A percentile compares a stretch with the other conserved stretches of the same genome.
phyloP scores from a whole-genome alignment of 2,113 vertebrate species.

The Colossoma macropomum region DNA sequence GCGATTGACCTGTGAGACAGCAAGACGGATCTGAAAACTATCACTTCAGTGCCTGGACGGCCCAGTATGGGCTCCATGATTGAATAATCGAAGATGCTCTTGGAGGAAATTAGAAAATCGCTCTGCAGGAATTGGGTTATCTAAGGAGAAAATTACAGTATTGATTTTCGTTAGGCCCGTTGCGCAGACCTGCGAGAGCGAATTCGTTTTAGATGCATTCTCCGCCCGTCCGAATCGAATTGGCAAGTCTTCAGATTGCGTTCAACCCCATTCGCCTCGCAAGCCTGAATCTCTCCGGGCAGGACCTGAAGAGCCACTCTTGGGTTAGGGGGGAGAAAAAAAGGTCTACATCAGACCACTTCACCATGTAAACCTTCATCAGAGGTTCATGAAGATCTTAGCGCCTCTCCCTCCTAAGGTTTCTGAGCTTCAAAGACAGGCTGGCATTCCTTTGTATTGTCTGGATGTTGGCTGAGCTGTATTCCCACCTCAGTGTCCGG shows the following conservation, averaged over 20 bases:
- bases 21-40: conserved; percentile 67
- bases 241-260: conserved; percentile 20
- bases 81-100: conserved; percentile 74
- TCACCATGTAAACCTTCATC: conserved; percentile 55
- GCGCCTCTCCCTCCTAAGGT: conserved; percentile 54
- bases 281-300: conserved; percentile 3
- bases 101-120: conserved; percentile 76
- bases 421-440: conserved; percentile 66
- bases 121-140: conserved; percentile 72
- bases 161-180: conserved; percentile 77
- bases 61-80: conserved; percentile 59
- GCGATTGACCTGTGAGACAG: conserved; percentile 49
- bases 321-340: neutral
- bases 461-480: conserved; percentile 53
- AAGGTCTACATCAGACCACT: conserved; percentile 8
- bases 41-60: conserved; percentile 49
- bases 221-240: conserved; percentile 43
- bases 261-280: neutral
- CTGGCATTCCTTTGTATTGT: conserved; percentile 65
- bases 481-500: conserved; percentile 71
- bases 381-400: conserved; percentile 48
- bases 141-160: conserved; percentile 79
- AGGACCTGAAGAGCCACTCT: conserved; percentile 24
- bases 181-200: conserved; percentile 47
- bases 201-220: conserved; percentile 67